Evolutionary conservation across 2,888 invertebrate species (phyloP).

Genomic region (Geotrupes spiniger): DNA sequence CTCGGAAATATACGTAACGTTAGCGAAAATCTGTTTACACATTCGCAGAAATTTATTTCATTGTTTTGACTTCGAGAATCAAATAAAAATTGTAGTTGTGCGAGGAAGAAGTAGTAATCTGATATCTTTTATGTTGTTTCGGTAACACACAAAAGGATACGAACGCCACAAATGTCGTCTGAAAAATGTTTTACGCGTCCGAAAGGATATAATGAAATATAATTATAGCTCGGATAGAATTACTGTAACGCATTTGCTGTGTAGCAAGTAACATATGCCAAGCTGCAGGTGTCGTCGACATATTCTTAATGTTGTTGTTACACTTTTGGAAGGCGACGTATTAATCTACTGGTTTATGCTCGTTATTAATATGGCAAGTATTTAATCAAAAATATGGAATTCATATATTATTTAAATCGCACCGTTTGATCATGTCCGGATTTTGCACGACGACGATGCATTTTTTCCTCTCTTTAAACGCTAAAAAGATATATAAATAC

Average conservation of each 20-base stretch:
- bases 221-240: constrained; percentile 5
- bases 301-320: constrained; percentile 23
- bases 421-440: not conserved
- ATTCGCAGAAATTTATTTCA: constrained; percentile 1
- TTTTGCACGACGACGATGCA: not conserved
- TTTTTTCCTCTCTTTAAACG: not conserved
- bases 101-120: too few relatives aligned
- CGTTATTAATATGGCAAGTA: constrained; percentile 21
- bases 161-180: too few relatives aligned
- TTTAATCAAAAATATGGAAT: constrained; percentile 22
- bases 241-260: constrained; percentile 5
- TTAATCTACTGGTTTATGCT: constrained; percentile 20
- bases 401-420: constrained; percentile 5
- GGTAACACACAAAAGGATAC: too few relatives aligned
- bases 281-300: constrained; percentile 24
- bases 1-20: too few relatives aligned
- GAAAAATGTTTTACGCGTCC: too few relatives aligned
- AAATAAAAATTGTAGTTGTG: too few relatives aligned
- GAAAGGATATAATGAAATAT: not conserved
- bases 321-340: constrained; percentile 19
- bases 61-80: not conserved
- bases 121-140: too few relatives aligned
- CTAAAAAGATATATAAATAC: not conserved
- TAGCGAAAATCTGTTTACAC: not conserved
- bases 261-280: constrained; percentile 14